Base-by-base conservation (phyloP, 1,140 invertebrate genomes). In the Melipona quadrifasciata region DNA sequence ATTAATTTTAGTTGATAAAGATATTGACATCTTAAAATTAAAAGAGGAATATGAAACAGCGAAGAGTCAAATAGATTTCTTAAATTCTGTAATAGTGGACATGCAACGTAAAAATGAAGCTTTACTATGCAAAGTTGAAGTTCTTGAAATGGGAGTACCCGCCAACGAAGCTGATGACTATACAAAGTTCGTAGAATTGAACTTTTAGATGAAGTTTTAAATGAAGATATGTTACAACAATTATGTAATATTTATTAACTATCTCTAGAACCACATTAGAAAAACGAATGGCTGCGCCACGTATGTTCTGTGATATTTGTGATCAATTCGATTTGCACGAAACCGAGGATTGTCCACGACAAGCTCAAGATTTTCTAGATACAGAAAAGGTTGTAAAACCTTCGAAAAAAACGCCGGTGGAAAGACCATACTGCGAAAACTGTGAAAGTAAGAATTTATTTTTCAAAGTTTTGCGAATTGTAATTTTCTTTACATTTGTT, bases 291-390 rank as follows among this genome's bases (percentile, higher is more conserved):
- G 94, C 96, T 11, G 95, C 97, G 31, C 97, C 97, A 47, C 96
- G 99, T 68, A 94, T 98, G 88, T 99, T 98, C 95, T 99, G 99
- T 96, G 99, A 99, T 96, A 99, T 99, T 90, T 99, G 99, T 95
- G 99, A 99, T 95, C 96, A 97, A 92, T 99, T 99, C 95, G 99
- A 99, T 95, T 95, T 97, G 80, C 99, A 99, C 92, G 99, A 99
- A 93, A 99, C 99, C 0, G 98, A 99, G 93, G 99, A 99, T 94
- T 99, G 99, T 95, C 98, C 98, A 27, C 95, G 96, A 27, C 99
- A 99, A 95, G 96, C 96, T 16, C 96, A 96, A 80, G 96, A 96
- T 77, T 93, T 94, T 53, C 93, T 94, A 65, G 95, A 95, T 11
- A 93, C 93, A 24, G 93, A 95, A 58, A 94, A 93, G 71, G 90